Percentiles rank a stretch among this genome's conserved stretches.
Conservation (phyloP, 2,888 invertebrate species). For the Drosophila emarginata region DNA sequence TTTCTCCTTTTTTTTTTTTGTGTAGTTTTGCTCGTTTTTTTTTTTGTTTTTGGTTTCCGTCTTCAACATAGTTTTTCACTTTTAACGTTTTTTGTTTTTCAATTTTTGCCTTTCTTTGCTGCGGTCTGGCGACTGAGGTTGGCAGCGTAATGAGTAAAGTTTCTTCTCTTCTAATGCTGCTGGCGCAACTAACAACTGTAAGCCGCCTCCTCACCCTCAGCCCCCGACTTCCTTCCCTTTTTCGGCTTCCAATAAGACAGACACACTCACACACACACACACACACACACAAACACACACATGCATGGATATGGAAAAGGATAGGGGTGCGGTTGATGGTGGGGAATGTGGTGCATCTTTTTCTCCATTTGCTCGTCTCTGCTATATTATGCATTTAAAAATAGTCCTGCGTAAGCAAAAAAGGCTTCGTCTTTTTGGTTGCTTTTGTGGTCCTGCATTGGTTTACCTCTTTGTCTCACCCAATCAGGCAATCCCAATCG, state of each 20-base stretch:
- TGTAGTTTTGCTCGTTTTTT: not conserved
- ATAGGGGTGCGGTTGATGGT: not conserved
- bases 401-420: constrained; percentile 65
- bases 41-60: constrained; percentile 40
- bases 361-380: constrained; percentile 6
- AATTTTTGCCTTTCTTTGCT: constrained; percentile 56
- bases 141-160: constrained; percentile 77
- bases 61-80: constrained; percentile 76
- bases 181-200: constrained; percentile 62
- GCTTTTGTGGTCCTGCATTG: constrained; percentile 59
- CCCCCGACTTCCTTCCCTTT: constrained; percentile 10
- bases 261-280: constrained; percentile 36
- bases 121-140: constrained; percentile 68
- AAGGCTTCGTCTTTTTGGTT: constrained; percentile 31
- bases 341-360: not conserved
- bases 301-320: no score
- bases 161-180: constrained; percentile 63
- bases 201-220: constrained; percentile 36
- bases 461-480: constrained; percentile 44
- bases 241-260: constrained; percentile 39
- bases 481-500: constrained; percentile 29
- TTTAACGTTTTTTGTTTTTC: constrained; percentile 29
- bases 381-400: constrained; percentile 71
- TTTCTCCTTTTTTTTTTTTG: not conserved
- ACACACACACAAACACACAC: not conserved